Percentiles rank a stretch among this genome's conserved stretches.
Evolutionary conservation across 2,888 invertebrate genomes (phyloP).

Genomic region (Fragum whitleyi): DNA sequence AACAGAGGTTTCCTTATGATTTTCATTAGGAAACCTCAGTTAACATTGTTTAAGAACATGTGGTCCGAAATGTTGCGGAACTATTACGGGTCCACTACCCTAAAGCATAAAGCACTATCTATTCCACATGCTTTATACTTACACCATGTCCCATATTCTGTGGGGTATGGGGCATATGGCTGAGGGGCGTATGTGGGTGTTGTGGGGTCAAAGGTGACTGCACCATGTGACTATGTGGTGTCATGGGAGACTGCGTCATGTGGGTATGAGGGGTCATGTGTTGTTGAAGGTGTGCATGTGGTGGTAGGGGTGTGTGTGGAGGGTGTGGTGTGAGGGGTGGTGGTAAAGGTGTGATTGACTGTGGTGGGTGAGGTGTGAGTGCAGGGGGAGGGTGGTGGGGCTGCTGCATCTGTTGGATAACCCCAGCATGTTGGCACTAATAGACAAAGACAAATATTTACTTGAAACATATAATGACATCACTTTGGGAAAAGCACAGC

Average conservation of each 20-base stretch:
- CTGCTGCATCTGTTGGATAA: slow-evolving; percentile 61
- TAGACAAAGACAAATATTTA: slow-evolving; percentile 6
- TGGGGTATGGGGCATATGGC: slow-evolving; percentile 56
- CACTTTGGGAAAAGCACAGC: not conserved
- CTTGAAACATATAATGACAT: not conserved
- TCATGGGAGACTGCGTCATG: slow-evolving; percentile 56
- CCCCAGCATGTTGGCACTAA: slow-evolving; percentile 57
- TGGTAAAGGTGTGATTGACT: slow-evolving; percentile 51
- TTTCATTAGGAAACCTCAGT: too few species aligned
- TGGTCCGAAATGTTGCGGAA: too few species aligned
- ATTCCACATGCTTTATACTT: slow-evolving; percentile 40
- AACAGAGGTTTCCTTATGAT: too few species aligned
- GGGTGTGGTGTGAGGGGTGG: slow-evolving; percentile 58
- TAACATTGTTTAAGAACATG: too few species aligned
- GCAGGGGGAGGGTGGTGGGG: slow-evolving; percentile 49
- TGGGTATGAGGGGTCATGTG: slow-evolving; percentile 45
- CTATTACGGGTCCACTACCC: too few species aligned
- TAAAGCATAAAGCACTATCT: not conserved
- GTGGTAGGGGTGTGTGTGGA: slow-evolving; percentile 55
- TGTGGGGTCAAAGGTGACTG: slow-evolving; percentile 54
- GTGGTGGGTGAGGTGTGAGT: slow-evolving; percentile 54
- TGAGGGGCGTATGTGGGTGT: slow-evolving; percentile 59
- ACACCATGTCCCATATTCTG: slow-evolving; percentile 59
- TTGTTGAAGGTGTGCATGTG: slow-evolving; percentile 51
- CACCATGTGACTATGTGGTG: slow-evolving; percentile 47